These are phyloP conservation scores for Motacilla tschutschensis DNA, from an alignment of 2,113 vertebrate species.

Conservation along the genomic window DNA sequence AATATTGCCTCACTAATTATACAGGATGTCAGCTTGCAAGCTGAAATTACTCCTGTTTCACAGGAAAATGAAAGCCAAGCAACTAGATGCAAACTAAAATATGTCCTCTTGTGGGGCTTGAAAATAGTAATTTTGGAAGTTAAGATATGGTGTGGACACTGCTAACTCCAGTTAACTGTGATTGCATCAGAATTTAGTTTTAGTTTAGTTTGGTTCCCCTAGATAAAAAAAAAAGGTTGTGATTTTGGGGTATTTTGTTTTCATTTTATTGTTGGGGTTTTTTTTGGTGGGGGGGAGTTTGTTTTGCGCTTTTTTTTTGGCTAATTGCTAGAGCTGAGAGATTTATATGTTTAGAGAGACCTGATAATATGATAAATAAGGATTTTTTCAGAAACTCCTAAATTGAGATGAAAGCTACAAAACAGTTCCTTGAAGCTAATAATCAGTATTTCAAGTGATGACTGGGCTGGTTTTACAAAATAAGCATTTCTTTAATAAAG, in stretches of 20 bases:
- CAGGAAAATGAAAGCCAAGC: neutral
- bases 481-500: neutral
- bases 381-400: neutral
- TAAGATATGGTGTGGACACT: neutral
- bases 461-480: neutral
- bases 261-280: too few species aligned
- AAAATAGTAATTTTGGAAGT: neutral
- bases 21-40: neutral
- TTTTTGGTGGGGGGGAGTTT: too few species aligned
- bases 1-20: neutral
- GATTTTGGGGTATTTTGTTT: neutral
- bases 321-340: neutral
- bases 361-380: neutral
- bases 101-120: neutral
- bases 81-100: neutral
- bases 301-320: neutral
- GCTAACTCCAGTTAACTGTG: neutral
- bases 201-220: neutral
- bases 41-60: neutral
- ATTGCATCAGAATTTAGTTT: neutral
- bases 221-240: neutral
- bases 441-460: neutral
- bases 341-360: neutral
- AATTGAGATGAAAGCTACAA: neutral
- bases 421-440: neutral